phyloP scores from a whole-genome alignment of 2,888 invertebrate genomes.

The Teleogryllus oceanicus region DNA sequence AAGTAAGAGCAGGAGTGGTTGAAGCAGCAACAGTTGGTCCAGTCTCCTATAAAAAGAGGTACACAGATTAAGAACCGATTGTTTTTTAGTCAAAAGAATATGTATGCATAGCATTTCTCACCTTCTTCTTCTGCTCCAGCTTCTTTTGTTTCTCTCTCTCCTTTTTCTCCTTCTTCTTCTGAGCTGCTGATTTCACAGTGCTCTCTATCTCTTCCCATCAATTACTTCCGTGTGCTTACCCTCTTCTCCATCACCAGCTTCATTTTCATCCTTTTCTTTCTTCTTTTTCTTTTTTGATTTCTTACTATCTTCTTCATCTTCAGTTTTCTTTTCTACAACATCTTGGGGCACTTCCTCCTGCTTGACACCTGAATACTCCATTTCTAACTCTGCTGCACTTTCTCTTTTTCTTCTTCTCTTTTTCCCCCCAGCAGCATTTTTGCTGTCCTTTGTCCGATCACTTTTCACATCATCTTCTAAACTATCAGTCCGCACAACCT shows the following conservation, averaged over 20 bases:
- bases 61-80: too few relatives aligned
- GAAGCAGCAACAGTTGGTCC: neutral
- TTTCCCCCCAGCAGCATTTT: conserved; percentile 28
- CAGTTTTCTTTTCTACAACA: conserved; percentile 39
- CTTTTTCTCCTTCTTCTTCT: conserved; percentile 87
- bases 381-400: conserved; percentile 74
- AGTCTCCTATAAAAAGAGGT: neutral
- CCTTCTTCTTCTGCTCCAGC: conserved; percentile 62
- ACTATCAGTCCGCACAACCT: conserved; percentile 18
- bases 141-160: conserved; percentile 76
- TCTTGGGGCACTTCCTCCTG: conserved; percentile 47
- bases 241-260: conserved; percentile 46
- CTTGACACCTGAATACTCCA: conserved; percentile 71
- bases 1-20: neutral
- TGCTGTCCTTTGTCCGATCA: conserved; percentile 31
- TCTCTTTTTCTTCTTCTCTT: conserved; percentile 55
- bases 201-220: conserved; percentile 56
- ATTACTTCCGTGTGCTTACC: conserved; percentile 51
- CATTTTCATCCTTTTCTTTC: conserved; percentile 45
- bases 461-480: conserved; percentile 22
- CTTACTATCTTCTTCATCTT: conserved; percentile 36
- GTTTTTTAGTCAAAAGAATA: too few relatives aligned
- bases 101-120: conserved; percentile 33
- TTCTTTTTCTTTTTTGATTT: conserved; percentile 41
- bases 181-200: conserved; percentile 75